Evolutionary conservation across 2,113 vertebrate species (phyloP), one percentile per base, ranked within the genome.

Genomic region (Shinisaurus crocodilurus): DNA sequence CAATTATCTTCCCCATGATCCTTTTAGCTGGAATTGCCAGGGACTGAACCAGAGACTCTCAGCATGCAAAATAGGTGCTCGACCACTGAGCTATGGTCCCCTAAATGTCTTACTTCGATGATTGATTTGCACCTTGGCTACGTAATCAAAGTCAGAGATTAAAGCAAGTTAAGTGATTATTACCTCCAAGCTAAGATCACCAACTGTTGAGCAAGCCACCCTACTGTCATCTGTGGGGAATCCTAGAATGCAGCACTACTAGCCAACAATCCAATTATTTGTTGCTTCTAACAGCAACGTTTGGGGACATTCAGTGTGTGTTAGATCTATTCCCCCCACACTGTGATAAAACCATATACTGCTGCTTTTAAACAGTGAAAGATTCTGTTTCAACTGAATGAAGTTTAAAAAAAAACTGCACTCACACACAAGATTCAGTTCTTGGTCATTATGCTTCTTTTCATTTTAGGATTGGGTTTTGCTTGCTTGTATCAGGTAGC

Each of bases 401-500:
- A 74, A 67, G 70, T 32, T n/a, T n/a, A n/a, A 54, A 85, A 45
- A 67, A 34, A 18, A 37, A 45, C 1, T 8, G 37, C 13, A 45
- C 43, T 65, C 20, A 5, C 12, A 54, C 8, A 77, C 25, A 50
- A 29, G 3, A 34, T 29, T 72, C 45, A 43, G 34, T 23, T 0
- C 70, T 81, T 29, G 12, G 0, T 0, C 0, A 37, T 10, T 0
- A 0, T 2, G 7, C 87, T 83, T 70, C 2, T 23, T 85, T 84
- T 4, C 23, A 82, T 63, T 45, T 6, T 89, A 99, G 99, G 99
- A 86, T 57, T 99, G 92, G 98, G 98, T 3, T 99, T 98, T 89
- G 92, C 98, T 90, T 97, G 98, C 77, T 95, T 99, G 32, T 99
- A 99, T 96, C 98, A 99, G 91, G 96, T 96, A 4, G 98, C 98